A percentile compares a stretch with the other conserved stretches of the same genome.
Evolutionary conservation across 2,888 invertebrate species (phyloP).

Genomic region (Andrena dorsata): DNA sequence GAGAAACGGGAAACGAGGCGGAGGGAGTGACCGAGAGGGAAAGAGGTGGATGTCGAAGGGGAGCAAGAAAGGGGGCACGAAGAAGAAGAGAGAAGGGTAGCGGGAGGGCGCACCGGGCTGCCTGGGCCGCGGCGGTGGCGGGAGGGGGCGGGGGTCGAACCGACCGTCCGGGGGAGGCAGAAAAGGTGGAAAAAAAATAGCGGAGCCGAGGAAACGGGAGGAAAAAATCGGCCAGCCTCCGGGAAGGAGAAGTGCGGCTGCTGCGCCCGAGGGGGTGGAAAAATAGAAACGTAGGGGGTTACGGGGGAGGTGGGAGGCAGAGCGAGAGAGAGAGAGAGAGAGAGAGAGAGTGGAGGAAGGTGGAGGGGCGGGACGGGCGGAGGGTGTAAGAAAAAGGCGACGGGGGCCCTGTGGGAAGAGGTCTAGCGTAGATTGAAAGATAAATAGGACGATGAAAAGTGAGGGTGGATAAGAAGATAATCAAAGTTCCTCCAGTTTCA

Average conservation of each 20-base stretch:
- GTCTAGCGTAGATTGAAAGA: neutral
- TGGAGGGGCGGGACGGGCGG: neutral
- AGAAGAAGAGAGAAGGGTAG: constrained; percentile 57
- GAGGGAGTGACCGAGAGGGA: constrained; percentile 33
- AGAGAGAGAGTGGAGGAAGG: constrained; percentile 56
- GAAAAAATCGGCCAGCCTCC: constrained; percentile 80
- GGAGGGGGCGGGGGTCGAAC: constrained; percentile 19
- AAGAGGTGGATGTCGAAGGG: constrained; percentile 45
- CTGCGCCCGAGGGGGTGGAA: constrained; percentile 41
- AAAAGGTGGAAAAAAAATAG: constrained; percentile 80
- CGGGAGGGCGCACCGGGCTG: constrained; percentile 65
- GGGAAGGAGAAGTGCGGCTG: constrained; percentile 58
- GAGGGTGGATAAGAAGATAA: neutral
- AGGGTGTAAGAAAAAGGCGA: neutral
- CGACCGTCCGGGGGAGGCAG: constrained; percentile 47
- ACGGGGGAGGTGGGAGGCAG: neutral
- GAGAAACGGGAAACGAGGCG: constrained; percentile 18
- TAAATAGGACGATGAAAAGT: neutral
- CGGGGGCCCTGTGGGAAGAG: too few species aligned
- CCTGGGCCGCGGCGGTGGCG: constrained; percentile 36
- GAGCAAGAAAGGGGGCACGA: constrained; percentile 58
- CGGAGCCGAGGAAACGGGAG: constrained; percentile 79
- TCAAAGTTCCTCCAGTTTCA: neutral
- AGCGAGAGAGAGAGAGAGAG: constrained; percentile 66
- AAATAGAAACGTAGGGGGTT: constrained; percentile 47